phyloP scores from a whole-genome alignment of 2,113 vertebrate species.

The Semicossyphus pulcher region DNA sequence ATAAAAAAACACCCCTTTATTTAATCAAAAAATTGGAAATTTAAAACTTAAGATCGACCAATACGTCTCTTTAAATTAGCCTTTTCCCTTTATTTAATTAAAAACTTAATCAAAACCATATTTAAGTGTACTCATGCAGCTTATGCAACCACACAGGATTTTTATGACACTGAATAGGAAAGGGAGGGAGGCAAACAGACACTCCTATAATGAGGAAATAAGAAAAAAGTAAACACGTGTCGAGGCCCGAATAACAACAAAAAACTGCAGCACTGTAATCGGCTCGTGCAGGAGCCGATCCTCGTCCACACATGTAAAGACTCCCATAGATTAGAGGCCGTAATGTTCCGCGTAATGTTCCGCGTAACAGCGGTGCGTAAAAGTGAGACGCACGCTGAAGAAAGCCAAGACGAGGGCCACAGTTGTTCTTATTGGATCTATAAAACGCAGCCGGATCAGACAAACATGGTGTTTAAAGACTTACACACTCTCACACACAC shows the following conservation, averaged over 20 bases:
- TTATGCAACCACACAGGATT: background rate
- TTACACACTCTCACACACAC: background rate
- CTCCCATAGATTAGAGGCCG: background rate
- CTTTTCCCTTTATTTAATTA: background rate
- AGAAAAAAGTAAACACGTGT: constrained; percentile 8
- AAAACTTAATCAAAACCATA: background rate
- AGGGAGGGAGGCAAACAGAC: background rate
- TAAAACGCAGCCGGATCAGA: constrained; percentile 25
- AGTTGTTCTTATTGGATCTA: constrained; percentile 10
- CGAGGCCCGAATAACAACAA: constrained; percentile 21
- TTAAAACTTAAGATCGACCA: too few relatives aligned
- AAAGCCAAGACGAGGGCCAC: constrained; percentile 5
- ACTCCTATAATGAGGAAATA: background rate
- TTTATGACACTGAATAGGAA: background rate
- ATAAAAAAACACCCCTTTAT: background rate
- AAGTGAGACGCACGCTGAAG: background rate
- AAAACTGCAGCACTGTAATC: background rate
- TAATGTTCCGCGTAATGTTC: background rate
- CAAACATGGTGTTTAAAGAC: constrained; percentile 16
- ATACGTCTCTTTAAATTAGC: background rate
- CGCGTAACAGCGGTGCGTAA: constrained; percentile 8
- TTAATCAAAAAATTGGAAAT: background rate
- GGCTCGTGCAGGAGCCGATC: background rate
- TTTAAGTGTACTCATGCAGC: background rate
- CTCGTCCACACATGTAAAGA: background rate